phyloP scores from a whole-genome alignment of 2,888 invertebrate genomes.

The Actias luna region DNA sequence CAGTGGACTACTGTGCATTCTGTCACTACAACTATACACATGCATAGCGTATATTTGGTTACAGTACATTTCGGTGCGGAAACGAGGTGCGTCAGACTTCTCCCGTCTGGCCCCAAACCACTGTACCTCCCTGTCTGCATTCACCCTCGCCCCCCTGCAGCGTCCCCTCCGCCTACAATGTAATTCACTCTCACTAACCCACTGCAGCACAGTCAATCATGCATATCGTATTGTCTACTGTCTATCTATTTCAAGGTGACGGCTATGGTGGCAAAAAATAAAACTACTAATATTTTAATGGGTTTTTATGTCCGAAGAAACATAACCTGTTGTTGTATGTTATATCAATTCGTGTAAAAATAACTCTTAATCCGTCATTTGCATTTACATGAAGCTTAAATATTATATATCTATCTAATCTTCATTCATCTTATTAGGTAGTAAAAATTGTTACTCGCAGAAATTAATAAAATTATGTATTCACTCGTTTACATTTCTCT shows the following conservation, averaged over 20 bases:
- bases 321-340: no score
- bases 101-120: conserved; percentile 79
- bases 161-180: conserved; percentile 47
- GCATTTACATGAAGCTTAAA: no score
- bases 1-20: conserved; percentile 9
- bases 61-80: conserved; percentile 55
- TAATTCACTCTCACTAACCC: conserved; percentile 82
- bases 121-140: conserved; percentile 66
- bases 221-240: conserved; percentile 62
- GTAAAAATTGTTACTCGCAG: no score
- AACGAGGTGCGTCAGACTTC: conserved; percentile 72
- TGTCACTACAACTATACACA: conserved; percentile 10
- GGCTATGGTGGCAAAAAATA: conserved; percentile 23
- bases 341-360: no score
- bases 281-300: not conserved
- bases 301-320: not conserved
- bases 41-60: conserved; percentile 15
- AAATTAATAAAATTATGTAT: no score
- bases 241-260: conserved; percentile 70
- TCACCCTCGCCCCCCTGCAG: conserved; percentile 41
- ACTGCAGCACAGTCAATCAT: conserved; percentile 78
- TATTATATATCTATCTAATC: no score
- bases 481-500: no score
- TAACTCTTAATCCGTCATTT: no score
- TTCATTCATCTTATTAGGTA: no score